Evolutionary conservation across 2,888 invertebrate species (phyloP).

Genomic region (Odontocerum albicorne): DNA sequence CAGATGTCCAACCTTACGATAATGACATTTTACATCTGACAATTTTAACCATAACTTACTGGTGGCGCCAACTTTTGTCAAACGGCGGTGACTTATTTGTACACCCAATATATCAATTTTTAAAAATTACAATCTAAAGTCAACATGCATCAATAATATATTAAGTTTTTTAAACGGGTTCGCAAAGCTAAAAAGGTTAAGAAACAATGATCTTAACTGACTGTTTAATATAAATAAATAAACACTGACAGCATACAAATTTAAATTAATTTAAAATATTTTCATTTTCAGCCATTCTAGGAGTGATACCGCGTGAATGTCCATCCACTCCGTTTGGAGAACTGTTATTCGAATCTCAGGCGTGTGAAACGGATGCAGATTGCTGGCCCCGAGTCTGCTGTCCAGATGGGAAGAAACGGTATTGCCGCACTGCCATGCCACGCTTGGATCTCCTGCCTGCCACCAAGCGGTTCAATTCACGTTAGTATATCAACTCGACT

Average conservation of each 20-base stretch:
- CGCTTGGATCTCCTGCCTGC: slow-evolving; percentile 66
- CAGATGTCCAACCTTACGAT: too few species aligned
- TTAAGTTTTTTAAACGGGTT: too few species aligned
- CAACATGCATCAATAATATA: too few species aligned
- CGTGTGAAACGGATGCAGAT: slow-evolving; percentile 67
- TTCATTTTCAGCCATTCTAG: slow-evolving; percentile 60
- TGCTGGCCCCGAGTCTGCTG: slow-evolving; percentile 79
- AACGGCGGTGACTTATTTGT: too few species aligned
- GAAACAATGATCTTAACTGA: too few species aligned
- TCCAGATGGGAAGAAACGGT: slow-evolving; percentile 67
- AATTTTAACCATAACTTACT: too few species aligned
- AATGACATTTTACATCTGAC: too few species aligned
- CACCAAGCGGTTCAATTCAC: slow-evolving; percentile 63
- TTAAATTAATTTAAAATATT: background rate
- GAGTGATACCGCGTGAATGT: slow-evolving; percentile 70
- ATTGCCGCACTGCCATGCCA: slow-evolving; percentile 71
- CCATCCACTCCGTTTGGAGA: slow-evolving; percentile 70
- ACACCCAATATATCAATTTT: too few species aligned
- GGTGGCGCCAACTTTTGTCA: too few species aligned
- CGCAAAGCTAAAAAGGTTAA: too few species aligned
- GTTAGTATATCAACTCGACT: slow-evolving; percentile 58
- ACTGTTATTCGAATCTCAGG: slow-evolving; percentile 68
- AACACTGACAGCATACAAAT: background rate
- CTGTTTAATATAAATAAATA: too few species aligned
- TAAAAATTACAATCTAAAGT: too few species aligned